A percentile compares a stretch with the other conserved stretches of the same genome.
phyloP scores from a whole-genome alignment of 2,888 invertebrate genomes.

The Leucophora obtusa region DNA sequence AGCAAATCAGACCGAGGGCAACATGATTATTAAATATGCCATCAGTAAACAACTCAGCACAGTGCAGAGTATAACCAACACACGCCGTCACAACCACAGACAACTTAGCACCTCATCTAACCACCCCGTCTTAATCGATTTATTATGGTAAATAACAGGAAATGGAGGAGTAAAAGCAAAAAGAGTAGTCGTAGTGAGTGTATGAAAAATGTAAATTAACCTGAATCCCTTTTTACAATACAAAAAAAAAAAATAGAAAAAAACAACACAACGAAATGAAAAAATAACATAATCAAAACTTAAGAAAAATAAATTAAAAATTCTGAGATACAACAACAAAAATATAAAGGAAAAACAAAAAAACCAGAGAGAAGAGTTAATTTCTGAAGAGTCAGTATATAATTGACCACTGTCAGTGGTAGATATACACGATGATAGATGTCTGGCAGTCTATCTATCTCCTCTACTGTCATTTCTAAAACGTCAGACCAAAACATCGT shows the following conservation, averaged over 20 bases:
- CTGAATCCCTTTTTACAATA: slow-evolving; percentile 17
- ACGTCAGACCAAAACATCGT: slow-evolving; percentile 46
- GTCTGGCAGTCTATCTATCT: slow-evolving; percentile 37
- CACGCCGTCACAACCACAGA: slow-evolving; percentile 52
- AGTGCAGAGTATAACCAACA: slow-evolving; percentile 3
- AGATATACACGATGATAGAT: slow-evolving; percentile 29
- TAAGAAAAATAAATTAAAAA: slow-evolving; percentile 14
- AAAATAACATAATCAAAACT: slow-evolving; percentile 23
- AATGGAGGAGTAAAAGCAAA: slow-evolving; percentile 44
- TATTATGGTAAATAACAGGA: slow-evolving; percentile 65
- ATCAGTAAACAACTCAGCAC: slow-evolving; percentile 44
- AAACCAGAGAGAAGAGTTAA: slow-evolving; percentile 51
- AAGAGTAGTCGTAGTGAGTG: background rate
- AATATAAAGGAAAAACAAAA: background rate
- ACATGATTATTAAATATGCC: slow-evolving; percentile 65
- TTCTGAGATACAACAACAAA: background rate
- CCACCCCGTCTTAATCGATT: slow-evolving; percentile 64
- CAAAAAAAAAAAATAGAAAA: background rate
- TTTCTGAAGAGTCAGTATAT: slow-evolving; percentile 52
- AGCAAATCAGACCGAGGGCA: slow-evolving; percentile 38
- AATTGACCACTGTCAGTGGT: slow-evolving; percentile 60
- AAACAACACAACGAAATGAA: slow-evolving; percentile 18
- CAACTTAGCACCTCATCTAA: slow-evolving; percentile 58
- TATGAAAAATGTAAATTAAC: slow-evolving; percentile 52
- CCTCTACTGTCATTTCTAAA: background rate